phyloP scores from a whole-genome alignment of 2,113 vertebrate species.

The Neogale vison region DNA sequence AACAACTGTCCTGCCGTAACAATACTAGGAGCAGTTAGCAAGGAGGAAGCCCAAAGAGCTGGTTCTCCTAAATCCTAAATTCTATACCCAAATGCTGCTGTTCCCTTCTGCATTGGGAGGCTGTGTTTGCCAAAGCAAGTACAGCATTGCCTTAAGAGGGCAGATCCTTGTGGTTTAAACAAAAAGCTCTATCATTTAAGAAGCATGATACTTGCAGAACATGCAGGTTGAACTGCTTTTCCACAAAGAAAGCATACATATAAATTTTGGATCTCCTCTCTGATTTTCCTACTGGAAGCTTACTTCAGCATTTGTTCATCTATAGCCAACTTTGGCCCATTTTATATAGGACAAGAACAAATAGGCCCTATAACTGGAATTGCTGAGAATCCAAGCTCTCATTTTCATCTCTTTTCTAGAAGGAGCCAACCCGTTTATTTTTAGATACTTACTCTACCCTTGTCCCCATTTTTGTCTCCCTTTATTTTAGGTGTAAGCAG shows the following conservation, averaged over 20 bases:
- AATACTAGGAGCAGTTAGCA: neutral
- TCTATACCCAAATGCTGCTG: neutral
- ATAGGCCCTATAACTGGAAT: neutral
- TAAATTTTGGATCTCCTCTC: conserved; percentile 46
- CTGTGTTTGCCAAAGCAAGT: neutral
- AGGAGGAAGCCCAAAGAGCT: neutral
- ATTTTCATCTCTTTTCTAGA: conserved; percentile 12
- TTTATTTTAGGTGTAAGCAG: conserved; percentile 19
- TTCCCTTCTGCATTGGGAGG: neutral
- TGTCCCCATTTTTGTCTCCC: neutral
- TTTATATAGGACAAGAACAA: conserved; percentile 29
- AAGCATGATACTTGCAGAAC: neutral
- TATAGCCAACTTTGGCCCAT: neutral
- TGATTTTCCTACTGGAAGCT: conserved; percentile 44
- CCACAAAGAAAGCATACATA: neutral
- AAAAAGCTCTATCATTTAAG: conserved; percentile 6
- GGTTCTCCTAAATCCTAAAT: neutral
- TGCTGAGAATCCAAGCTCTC: conserved; percentile 16
- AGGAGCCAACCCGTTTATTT: conserved; percentile 15
- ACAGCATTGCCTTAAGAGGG: neutral
- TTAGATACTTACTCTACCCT: neutral
- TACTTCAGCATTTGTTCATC: conserved; percentile 19
- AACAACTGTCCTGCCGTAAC: neutral
- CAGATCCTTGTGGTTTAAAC: neutral
- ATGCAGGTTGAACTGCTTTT: neutral